These are phyloP conservation scores for Cydia strobilella DNA, from an alignment of 1,140 invertebrate species.

Conservation along the genomic window DNA sequence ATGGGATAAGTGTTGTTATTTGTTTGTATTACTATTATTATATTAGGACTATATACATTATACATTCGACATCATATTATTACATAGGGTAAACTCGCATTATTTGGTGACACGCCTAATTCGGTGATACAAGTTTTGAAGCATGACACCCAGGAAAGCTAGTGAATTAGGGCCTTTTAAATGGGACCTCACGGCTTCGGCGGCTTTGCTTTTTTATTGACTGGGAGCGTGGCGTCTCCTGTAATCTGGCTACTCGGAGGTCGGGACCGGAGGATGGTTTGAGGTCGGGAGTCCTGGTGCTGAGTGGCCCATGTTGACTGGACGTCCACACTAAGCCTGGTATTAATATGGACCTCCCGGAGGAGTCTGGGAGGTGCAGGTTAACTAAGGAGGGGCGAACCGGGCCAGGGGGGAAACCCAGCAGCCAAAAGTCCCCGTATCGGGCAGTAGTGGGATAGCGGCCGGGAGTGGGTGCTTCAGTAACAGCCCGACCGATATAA, in stretches of 20 bases:
- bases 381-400: constrained; percentile 96
- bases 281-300: constrained; percentile 89
- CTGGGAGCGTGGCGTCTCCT: constrained; percentile 94
- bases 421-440: constrained; percentile 87
- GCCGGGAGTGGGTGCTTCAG: constrained; percentile 91
- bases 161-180: no score
- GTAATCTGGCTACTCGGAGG: constrained; percentile 97
- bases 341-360: constrained; percentile 94
- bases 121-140: no score
- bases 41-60: background rate
- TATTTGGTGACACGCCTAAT: no score
- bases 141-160: no score
- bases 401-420: constrained; percentile 96
- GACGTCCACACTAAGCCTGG: constrained; percentile 93
- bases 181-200: no score
- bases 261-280: constrained; percentile 91
- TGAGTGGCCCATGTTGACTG: constrained; percentile 87
- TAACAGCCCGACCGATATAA: constrained; percentile 89
- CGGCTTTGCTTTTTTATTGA: no score
- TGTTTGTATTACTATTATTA: background rate
- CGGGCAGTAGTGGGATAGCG: constrained; percentile 97
- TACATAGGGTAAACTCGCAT: no score
- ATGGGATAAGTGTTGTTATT: background rate
- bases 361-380: constrained; percentile 92
- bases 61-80: no score